Evolutionary conservation across 2,797 vertebrate species (phyloP).

Genomic region (Falco columbarius): DNA sequence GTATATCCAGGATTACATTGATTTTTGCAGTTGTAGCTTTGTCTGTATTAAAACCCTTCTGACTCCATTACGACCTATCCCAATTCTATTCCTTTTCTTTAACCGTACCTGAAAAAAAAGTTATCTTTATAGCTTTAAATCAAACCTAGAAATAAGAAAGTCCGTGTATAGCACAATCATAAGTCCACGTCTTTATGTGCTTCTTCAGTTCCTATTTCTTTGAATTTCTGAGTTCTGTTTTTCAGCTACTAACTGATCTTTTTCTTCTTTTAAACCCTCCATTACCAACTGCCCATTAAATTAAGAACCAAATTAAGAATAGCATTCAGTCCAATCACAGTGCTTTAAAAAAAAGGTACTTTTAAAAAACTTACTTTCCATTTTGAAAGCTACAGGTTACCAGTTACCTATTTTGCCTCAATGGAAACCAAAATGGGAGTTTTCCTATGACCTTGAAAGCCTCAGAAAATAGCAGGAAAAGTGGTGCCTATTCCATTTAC

Average conservation of each 20-base stretch:
- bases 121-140: background rate
- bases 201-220: background rate
- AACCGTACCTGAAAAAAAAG: background rate
- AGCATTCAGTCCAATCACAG: background rate
- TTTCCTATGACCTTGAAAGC: background rate
- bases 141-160: background rate
- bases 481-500: background rate
- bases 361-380: background rate
- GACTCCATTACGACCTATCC: background rate
- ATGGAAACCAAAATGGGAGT: background rate
- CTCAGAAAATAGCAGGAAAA: background rate
- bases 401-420: background rate
- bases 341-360: background rate
- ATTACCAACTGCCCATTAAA: background rate
- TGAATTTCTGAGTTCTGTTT: background rate
- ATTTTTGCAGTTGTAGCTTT: background rate
- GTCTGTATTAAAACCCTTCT: background rate
- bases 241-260: background rate
- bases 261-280: background rate
- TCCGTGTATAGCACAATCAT: background rate
- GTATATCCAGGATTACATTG: background rate
- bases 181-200: background rate
- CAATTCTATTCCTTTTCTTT: background rate
- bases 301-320: background rate
- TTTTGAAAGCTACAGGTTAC: background rate